Evolutionary conservation across 2,797 vertebrate genomes (phyloP).

Genomic region (Hippocampus kuda): DNA sequence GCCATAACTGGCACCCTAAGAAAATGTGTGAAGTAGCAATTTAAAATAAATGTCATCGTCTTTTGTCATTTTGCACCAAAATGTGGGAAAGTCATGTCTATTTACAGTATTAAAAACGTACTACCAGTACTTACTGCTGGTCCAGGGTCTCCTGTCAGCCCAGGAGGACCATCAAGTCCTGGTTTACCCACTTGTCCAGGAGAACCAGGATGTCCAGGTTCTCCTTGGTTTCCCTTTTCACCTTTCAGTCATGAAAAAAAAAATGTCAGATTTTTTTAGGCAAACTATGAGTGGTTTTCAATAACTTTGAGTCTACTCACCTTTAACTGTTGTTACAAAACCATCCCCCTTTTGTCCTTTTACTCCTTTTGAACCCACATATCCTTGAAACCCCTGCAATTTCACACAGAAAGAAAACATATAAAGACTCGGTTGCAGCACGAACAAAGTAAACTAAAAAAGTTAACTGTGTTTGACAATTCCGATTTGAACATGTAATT

Average conservation of each 20-base stretch:
- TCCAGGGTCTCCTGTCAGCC: conserved; percentile 45
- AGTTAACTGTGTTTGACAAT: not conserved
- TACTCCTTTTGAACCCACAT: conserved; percentile 36
- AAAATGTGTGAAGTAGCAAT: conserved; percentile 2
- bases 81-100: not conserved
- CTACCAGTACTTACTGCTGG: conserved; percentile 32
- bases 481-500: not conserved
- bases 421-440: not conserved
- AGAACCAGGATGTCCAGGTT: conserved; percentile 29
- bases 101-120: conserved; percentile 4
- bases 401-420: conserved; percentile 2
- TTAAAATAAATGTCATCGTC: not conserved
- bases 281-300: not conserved
- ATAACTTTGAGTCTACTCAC: conserved; percentile 23
- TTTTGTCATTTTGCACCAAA: not conserved
- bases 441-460: not conserved
- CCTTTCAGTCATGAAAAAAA: conserved; percentile 28
- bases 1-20: conserved; percentile 26
- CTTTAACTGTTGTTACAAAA: conserved; percentile 19
- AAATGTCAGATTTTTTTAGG: not conserved
- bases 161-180: conserved; percentile 36
- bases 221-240: conserved; percentile 44
- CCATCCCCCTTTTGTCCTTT: conserved; percentile 56
- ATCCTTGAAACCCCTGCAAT: conserved; percentile 45
- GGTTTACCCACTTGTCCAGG: conserved; percentile 32